phyloP scores from a whole-genome alignment of 2,113 vertebrate genomes.

The Siniperca chuatsi region DNA sequence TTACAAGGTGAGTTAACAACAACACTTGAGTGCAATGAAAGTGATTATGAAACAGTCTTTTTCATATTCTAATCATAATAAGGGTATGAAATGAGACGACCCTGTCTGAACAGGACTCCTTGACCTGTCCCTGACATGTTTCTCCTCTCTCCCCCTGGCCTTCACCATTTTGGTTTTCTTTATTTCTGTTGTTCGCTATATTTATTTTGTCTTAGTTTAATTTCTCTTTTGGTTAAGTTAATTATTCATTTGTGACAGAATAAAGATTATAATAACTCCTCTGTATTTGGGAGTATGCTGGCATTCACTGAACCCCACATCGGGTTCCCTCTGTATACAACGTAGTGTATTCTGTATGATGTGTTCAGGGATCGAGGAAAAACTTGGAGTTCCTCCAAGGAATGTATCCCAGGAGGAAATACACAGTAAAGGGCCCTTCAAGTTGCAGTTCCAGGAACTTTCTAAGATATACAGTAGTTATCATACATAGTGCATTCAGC shows the following conservation, averaged over 20 bases:
- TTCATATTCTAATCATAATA: neutral
- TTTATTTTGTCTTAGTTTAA: neutral
- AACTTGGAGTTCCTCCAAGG: slow-evolving; percentile 26
- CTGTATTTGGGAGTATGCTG: neutral
- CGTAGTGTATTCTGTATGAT: neutral
- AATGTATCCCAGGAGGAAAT: slow-evolving; percentile 16
- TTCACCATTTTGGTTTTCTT: neutral
- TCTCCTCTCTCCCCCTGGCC: neutral
- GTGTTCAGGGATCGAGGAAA: slow-evolving; percentile 4
- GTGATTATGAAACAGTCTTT: too few species aligned
- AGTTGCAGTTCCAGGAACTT: slow-evolving; percentile 18
- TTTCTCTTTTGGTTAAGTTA: too few species aligned
- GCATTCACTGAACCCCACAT: neutral
- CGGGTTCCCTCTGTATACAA: neutral
- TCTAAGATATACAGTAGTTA: neutral
- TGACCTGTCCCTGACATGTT: neutral
- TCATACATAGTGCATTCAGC: neutral
- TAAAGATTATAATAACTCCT: neutral
- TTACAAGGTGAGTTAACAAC: neutral
- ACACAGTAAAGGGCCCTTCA: neutral
- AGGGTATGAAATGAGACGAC: neutral
- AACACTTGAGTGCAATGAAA: neutral
- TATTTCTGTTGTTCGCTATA: neutral
- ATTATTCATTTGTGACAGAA: neutral
- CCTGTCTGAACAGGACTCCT: neutral